Base-by-base conservation (phyloP, 35 echinoderm and acorn worm species). In the Amphiura filiformis region DNA sequence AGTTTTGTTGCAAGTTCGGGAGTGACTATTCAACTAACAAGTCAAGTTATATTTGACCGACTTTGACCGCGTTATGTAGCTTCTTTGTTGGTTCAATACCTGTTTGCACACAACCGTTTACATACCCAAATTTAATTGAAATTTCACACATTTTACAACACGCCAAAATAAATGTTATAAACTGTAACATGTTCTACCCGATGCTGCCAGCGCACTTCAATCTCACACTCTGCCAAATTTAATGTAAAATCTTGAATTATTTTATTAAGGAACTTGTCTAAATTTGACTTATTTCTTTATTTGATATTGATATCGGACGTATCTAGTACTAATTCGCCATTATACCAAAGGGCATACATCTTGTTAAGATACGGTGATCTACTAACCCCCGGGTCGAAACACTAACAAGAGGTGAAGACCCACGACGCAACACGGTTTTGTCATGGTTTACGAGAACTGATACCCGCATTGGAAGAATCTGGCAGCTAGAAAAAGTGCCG, bases 211-310 rank as follows among this genome's bases (percentile, higher is more conserved):
- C n/a, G n/a, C n/a, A n/a, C n/a, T n/a, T n/a, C 61, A 4, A 70
- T 26, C 7, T 26, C 61, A 70, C 61, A 30, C n/a, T n/a, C n/a
- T n/a, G 3, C 61, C 17, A 70, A 70, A 70, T 70, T 70, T 70
- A 18, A 70, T 70, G 61, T 70, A 18, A 70, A 70, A 70, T 70
- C 61, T 52, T 70, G 61, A 70, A 70, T 70, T 70, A 70, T 70
- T 70, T 70, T 70, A 70, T 70, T 70, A 70, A 3, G 26, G 61
- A 70, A 70, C 2, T 23, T 70, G 15, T 23, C 61, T n/a, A 70
- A 70, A 70, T 70, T n/a, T 18, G 61, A 70, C 17, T 70, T 70
- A 70, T 70, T 70, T 70, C 9, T 70, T 70, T 70, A 26, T 70
- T 30, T 70, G 61, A 26, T 70, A 70, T 70, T 30, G 61, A 70